These are phyloP conservation scores for Apocheima hispidaria DNA, from an alignment of 2,888 invertebrate species.

Conservation along the genomic window DNA sequence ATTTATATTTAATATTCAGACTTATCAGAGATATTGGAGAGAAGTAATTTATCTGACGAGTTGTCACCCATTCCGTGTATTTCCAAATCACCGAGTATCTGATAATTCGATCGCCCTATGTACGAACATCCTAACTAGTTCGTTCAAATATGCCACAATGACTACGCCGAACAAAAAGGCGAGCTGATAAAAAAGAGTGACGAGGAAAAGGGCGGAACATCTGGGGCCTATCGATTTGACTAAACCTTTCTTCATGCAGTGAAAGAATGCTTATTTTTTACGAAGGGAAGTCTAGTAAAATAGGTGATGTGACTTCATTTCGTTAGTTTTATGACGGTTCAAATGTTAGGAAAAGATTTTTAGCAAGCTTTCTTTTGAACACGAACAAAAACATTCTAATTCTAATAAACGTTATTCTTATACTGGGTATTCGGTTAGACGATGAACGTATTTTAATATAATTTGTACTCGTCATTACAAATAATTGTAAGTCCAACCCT, in stretches of 20 bases:
- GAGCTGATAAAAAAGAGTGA: slow-evolving; percentile 39
- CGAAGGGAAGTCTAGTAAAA: not conserved
- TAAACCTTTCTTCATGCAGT: not conserved
- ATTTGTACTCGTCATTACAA: too few relatives aligned
- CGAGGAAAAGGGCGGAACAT: slow-evolving; percentile 31
- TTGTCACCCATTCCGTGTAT: too few relatives aligned
- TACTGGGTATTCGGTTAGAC: too few relatives aligned
- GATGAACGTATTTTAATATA: too few relatives aligned
- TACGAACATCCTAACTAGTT: slow-evolving; percentile 15
- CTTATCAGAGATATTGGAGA: too few relatives aligned
- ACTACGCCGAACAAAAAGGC: slow-evolving; percentile 26
- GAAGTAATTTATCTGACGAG: too few relatives aligned
- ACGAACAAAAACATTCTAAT: too few relatives aligned
- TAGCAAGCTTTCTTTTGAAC: not conserved
- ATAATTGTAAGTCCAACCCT: too few relatives aligned
- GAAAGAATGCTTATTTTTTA: slow-evolving; percentile 4
- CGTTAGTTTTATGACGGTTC: not conserved
- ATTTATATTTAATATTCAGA: too few relatives aligned
- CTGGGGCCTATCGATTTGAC: slow-evolving; percentile 39
- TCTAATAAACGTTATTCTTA: too few relatives aligned
- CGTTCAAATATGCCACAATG: slow-evolving; percentile 23
- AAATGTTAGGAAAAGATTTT: not conserved
- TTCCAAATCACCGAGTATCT: too few relatives aligned
- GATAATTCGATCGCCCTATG: not conserved
- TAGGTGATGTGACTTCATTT: slow-evolving; percentile 1